Evolutionary conservation across 2,888 invertebrate species (phyloP).

Genomic region (Galerucella pusilla): DNA sequence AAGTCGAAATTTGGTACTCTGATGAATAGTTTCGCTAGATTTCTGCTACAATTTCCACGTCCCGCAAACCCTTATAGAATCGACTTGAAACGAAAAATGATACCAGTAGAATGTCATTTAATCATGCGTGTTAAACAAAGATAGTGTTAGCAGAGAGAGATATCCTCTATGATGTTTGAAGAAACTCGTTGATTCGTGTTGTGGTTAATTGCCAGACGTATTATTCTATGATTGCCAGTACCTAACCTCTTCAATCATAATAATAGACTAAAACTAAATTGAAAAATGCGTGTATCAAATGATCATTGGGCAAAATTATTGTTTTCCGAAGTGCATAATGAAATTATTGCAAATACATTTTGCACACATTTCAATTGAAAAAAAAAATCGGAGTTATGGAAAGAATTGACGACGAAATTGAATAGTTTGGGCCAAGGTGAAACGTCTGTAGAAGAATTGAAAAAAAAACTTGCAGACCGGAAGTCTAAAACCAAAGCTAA

Average conservation of each 20-base stretch:
- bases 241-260: too few species aligned
- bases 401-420: not conserved
- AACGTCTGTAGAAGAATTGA: not conserved
- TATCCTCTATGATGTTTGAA: too few species aligned
- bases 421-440: constrained; percentile 5
- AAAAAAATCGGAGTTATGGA: constrained; percentile 1
- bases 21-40: not conserved
- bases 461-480: constrained; percentile 2
- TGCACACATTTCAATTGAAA: constrained; percentile 1
- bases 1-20: constrained; percentile 20
- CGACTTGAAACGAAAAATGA: constrained; percentile 5
- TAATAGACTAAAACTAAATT: too few species aligned
- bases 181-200: too few species aligned
- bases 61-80: constrained; percentile 11
- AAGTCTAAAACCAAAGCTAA: not conserved
- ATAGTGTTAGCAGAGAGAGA: too few species aligned
- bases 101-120: constrained; percentile 6
- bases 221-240: too few species aligned
- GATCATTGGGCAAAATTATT: constrained; percentile 1
- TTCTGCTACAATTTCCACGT: constrained; percentile 8
- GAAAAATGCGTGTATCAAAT: constrained; percentile 9
- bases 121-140: not conserved
- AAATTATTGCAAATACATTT: not conserved
- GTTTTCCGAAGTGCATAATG: not conserved
- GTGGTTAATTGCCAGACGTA: too few species aligned